phyloP scores from a whole-genome alignment of 2,797 vertebrate genomes.

The Pangasius krempfi region DNA sequence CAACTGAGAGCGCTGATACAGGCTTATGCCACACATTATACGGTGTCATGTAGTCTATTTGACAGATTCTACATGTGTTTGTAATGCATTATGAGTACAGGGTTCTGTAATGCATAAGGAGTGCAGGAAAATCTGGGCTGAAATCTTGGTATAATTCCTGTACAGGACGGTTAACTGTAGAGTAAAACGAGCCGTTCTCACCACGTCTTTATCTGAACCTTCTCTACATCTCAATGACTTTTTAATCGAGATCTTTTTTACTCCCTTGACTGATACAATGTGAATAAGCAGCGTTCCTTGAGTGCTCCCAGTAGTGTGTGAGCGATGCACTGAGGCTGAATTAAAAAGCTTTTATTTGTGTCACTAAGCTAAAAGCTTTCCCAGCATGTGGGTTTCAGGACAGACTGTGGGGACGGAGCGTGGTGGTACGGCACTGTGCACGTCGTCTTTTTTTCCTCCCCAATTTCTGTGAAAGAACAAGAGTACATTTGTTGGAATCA shows the following conservation, averaged over 20 bases:
- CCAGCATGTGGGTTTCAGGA: background rate
- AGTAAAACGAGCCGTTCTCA: background rate
- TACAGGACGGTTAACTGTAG: background rate
- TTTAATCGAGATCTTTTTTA: background rate
- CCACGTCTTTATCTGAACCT: background rate
- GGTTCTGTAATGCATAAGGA: too few species aligned
- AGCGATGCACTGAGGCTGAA: conserved; percentile 8
- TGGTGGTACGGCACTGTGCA: background rate
- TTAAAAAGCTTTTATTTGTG: conserved; percentile 38
- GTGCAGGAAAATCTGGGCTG: background rate
- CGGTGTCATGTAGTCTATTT: background rate
- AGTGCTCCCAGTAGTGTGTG: background rate
- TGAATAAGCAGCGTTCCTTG: background rate
- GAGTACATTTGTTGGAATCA: background rate
- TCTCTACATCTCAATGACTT: background rate
- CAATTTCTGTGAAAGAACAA: background rate
- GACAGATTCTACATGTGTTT: background rate
- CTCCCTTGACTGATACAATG: background rate
- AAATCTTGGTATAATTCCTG: background rate
- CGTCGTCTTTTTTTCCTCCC: background rate
- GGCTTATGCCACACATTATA: background rate
- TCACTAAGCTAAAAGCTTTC: conserved; percentile 36
- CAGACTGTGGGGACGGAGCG: background rate
- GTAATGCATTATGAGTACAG: background rate
- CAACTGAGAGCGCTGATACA: background rate